Conservation (phyloP, 2,113 vertebrate genomes). For the Okapia johnstoni region DNA sequence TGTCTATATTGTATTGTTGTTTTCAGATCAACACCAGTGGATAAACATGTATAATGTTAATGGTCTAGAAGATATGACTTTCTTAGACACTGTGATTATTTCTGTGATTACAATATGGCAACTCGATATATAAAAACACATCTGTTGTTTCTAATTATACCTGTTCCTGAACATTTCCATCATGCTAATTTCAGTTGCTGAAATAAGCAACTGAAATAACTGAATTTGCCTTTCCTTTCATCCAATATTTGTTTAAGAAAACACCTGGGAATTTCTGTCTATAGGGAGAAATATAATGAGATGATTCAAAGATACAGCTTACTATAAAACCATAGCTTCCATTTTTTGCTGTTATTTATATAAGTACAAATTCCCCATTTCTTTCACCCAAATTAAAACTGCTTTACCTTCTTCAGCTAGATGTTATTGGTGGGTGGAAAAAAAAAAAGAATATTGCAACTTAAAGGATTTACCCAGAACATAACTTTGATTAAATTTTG, state of each 20-base stretch:
- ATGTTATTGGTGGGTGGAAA: not conserved
- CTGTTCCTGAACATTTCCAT: constrained; percentile 41
- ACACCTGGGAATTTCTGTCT: constrained; percentile 45
- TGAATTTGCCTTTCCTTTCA: constrained; percentile 56
- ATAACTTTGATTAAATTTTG: not conserved
- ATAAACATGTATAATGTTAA: constrained; percentile 27
- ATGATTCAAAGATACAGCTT: constrained; percentile 32
- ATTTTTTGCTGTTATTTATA: not conserved
- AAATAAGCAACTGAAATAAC: constrained; percentile 41
- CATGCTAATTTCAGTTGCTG: constrained; percentile 61
- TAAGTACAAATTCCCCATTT: not conserved
- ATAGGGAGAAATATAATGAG: constrained; percentile 25
- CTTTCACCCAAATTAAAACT: not conserved
- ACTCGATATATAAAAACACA: constrained; percentile 40
- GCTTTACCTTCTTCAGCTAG: not conserved
- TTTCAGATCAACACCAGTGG: not conserved
- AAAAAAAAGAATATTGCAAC: not conserved
- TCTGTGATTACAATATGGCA: constrained; percentile 56
- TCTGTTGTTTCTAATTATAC: constrained; percentile 66
- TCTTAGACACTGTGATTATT: constrained; percentile 49
- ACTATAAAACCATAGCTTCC: constrained; percentile 12
- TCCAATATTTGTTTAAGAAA: constrained; percentile 51
- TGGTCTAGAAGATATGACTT: constrained; percentile 20
- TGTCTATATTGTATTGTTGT: not conserved
- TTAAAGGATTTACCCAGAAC: not conserved